phyloP scores from a whole-genome alignment of 30 jellyfish, hydroid and myxozoan species.

The Aurelia aurita complex sp. Pacific region DNA sequence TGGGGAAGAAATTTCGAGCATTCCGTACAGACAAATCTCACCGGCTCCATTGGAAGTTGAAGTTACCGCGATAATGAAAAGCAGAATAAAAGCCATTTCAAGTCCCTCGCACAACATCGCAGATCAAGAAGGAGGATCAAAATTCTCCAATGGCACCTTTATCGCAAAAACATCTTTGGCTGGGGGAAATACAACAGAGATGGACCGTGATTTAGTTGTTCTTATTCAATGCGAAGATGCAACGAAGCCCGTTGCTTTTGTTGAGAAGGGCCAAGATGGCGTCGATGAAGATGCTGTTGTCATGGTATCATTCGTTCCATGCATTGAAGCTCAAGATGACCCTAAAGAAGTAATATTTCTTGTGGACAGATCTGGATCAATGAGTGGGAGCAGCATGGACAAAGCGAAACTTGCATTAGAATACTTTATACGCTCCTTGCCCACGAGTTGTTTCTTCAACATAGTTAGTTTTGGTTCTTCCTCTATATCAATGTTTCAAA shows the following conservation, averaged over 20 bases:
- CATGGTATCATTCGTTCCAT: conserved; percentile 8
- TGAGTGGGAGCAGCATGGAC: conserved; percentile 6
- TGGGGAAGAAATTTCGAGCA: background rate
- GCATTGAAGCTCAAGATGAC: background rate
- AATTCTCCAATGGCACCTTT: background rate
- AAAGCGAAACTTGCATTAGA: background rate
- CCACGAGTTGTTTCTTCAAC: background rate
- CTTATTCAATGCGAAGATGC: background rate
- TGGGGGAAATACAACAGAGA: conserved; percentile 1
- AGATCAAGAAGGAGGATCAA: background rate
- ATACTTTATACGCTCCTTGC: background rate
- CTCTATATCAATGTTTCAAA: background rate
- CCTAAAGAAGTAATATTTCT: conserved; percentile 21
- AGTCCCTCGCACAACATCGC: background rate
- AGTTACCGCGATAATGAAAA: background rate
- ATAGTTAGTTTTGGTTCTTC: conserved; percentile 19
- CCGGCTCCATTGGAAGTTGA: background rate
- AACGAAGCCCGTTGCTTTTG: background rate
- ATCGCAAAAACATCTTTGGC: background rate
- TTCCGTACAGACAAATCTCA: background rate
- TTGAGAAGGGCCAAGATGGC: conserved; percentile 8
- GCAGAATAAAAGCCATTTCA: background rate
- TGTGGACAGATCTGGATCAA: conserved; percentile 8
- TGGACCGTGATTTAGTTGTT: conserved; percentile 7
- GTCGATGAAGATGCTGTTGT: conserved; percentile 14